Evolutionary conservation across 2,113 vertebrate species (phyloP).

Genomic region (Diadophis punctatus): DNA sequence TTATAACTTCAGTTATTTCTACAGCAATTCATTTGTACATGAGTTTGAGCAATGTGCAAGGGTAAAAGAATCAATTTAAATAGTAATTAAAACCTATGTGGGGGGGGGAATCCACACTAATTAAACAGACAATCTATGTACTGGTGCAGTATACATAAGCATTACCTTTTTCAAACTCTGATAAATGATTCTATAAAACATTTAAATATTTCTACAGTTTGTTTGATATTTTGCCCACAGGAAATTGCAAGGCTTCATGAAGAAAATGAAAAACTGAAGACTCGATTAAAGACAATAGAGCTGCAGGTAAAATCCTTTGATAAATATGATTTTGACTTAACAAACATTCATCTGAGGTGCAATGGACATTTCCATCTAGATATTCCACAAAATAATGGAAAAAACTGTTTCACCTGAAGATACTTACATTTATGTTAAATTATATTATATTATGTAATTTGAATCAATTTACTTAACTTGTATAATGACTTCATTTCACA

Average conservation of each 20-base stretch:
- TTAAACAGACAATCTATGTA: neutral
- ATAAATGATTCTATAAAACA: neutral
- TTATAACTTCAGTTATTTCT: neutral
- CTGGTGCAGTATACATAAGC: neutral
- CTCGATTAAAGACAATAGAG: conserved; percentile 81
- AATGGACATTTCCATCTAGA: neutral
- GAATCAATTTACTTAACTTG: neutral
- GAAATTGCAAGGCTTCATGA: conserved; percentile 89
- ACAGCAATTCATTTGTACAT: neutral
- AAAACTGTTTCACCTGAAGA: neutral
- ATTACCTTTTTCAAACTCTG: neutral
- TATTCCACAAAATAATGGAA: neutral
- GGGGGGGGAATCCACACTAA: neutral
- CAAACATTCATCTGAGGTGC: neutral
- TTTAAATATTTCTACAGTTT: neutral
- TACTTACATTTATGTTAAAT: neutral
- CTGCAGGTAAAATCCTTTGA: conserved; percentile 73
- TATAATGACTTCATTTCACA: neutral
- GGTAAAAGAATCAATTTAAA: neutral
- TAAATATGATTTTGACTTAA: neutral
- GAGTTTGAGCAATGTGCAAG: neutral
- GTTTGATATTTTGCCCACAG: conserved; percentile 62
- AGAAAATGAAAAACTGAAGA: conserved; percentile 89
- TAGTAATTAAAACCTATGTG: neutral
- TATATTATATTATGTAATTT: neutral